Conservation (phyloP, 2,797 vertebrate species). For the Acomys russatus region DNA sequence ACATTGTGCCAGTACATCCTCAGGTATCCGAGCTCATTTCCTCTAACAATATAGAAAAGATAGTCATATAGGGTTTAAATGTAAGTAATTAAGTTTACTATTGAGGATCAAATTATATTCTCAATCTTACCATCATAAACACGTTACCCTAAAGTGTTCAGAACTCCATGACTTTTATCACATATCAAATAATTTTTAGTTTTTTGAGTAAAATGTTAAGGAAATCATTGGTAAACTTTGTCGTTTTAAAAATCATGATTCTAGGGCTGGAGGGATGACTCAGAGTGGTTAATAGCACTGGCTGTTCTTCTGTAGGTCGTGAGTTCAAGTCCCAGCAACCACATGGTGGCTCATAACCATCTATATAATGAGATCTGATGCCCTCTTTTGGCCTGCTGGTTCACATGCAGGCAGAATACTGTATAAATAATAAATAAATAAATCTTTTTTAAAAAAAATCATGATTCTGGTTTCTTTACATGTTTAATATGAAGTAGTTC, state of each 20-base stretch:
- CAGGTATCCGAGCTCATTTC: slow-evolving; percentile 82
- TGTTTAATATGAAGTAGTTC: slow-evolving; percentile 85
- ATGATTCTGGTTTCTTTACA: slow-evolving; percentile 72
- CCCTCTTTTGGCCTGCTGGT: no score
- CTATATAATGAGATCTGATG: no score
- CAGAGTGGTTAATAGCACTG: no score
- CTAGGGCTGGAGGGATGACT: no score
- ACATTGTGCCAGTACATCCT: slow-evolving; percentile 78
- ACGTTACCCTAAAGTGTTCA: slow-evolving; percentile 83
- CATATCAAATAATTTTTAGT: slow-evolving; percentile 89
- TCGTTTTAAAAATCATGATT: slow-evolving; percentile 79
- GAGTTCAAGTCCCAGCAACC: no score
- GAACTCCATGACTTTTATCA: slow-evolving; percentile 88
- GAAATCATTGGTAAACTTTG: slow-evolving; percentile 84
- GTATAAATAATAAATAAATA: no score
- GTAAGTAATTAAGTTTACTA: slow-evolving; percentile 70
- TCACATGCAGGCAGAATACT: no score
- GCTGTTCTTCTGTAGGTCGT: no score
- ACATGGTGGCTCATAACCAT: no score
- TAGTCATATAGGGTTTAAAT: slow-evolving; percentile 56
- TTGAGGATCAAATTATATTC: slow-evolving; percentile 66
- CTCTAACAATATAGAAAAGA: slow-evolving; percentile 81
- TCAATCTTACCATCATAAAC: slow-evolving; percentile 78
- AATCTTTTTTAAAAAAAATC: neutral
- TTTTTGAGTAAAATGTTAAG: slow-evolving; percentile 88